phyloP scores from a whole-genome alignment of 2,888 invertebrate species.

The Clostera curtula region DNA sequence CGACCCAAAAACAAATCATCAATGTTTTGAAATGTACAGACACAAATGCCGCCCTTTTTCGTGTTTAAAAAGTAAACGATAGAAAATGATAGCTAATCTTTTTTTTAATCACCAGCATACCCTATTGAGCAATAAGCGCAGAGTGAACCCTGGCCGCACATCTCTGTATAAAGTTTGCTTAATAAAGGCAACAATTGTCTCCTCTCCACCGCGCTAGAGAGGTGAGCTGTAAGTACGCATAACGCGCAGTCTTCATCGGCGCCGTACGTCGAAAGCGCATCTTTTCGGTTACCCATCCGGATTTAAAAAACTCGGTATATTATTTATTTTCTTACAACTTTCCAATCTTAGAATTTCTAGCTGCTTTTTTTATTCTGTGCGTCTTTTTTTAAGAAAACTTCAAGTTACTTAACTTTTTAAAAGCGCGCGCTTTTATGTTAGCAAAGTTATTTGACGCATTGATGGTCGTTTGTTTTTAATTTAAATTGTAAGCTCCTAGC shows the following conservation, averaged over 20 bases:
- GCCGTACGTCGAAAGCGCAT: constrained; percentile 41
- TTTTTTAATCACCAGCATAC: no score
- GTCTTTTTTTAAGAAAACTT: no score
- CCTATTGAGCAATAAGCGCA: constrained; percentile 2
- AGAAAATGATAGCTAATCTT: no score
- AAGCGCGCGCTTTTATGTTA: no score
- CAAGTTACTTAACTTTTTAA: no score
- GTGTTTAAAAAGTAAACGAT: no score
- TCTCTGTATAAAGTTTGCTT: constrained; percentile 31
- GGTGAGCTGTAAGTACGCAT: constrained; percentile 21
- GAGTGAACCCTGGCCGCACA: constrained; percentile 13
- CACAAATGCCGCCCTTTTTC: no score
- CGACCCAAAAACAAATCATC: no score
- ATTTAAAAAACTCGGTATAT: constrained; percentile 24
- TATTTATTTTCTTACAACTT: constrained; percentile 17
- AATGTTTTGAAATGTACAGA: no score
- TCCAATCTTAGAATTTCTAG: constrained; percentile 5
- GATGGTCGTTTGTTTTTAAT: not conserved
- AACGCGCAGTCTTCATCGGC: constrained; percentile 36
- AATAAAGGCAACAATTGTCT: constrained; percentile 26
- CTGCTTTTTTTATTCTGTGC: constrained; percentile 16
- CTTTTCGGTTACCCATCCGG: constrained; percentile 28
- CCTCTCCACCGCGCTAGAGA: constrained; percentile 23
- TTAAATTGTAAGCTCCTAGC: no score
- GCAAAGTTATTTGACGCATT: no score